Conservation (phyloP, 2,113 vertebrate genomes). For the Mixornis gularis region DNA sequence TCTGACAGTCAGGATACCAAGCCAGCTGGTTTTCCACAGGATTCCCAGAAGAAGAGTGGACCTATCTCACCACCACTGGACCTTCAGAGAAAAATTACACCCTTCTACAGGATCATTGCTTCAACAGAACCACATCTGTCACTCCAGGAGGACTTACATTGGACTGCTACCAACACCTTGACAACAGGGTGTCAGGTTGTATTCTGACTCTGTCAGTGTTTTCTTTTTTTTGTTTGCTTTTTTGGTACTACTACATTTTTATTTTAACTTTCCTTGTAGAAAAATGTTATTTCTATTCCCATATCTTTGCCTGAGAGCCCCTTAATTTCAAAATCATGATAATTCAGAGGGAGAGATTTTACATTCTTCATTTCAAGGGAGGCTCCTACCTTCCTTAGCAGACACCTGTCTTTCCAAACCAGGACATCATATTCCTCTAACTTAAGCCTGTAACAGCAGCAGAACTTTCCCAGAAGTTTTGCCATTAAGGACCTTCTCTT, state of each 20-base stretch:
- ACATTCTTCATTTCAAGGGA: background rate
- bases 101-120: background rate
- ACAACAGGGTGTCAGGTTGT: background rate
- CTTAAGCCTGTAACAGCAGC: background rate
- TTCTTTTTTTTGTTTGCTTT: background rate
- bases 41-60: background rate
- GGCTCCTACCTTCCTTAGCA: background rate
- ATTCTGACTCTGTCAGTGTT: background rate
- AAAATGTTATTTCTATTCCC: background rate
- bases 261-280: background rate
- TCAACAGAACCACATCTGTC: background rate
- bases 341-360: background rate
- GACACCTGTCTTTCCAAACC: background rate
- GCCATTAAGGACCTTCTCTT: background rate
- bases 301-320: background rate
- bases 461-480: background rate
- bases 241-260: background rate
- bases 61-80: background rate
- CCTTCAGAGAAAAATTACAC: background rate
- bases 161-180: background rate
- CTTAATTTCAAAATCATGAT: background rate
- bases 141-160: background rate
- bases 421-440: background rate
- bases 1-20: background rate
- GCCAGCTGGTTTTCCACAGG: background rate